Evolutionary conservation across 2,113 vertebrate species (phyloP).

Genomic region (Myrmecobius fasciatus): DNA sequence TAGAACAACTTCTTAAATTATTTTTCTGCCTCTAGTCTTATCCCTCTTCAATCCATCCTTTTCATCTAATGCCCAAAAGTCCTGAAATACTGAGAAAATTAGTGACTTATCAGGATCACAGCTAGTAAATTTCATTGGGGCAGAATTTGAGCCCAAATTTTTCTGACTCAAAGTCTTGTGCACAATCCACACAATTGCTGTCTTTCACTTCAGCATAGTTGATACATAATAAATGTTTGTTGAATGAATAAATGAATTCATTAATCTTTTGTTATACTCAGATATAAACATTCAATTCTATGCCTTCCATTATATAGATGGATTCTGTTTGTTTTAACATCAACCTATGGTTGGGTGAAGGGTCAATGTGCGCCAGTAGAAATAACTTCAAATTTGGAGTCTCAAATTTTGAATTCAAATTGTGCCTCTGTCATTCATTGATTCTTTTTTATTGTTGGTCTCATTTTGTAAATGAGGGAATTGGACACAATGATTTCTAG

Average conservation of each 20-base stretch:
- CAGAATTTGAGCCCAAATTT: neutral
- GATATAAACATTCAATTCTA: neutral
- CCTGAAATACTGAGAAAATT: neutral
- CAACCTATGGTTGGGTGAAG: neutral
- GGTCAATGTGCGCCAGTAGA: neutral
- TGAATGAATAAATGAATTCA: neutral
- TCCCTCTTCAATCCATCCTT: neutral
- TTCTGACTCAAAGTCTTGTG: neutral
- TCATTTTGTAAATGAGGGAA: neutral
- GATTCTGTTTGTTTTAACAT: neutral
- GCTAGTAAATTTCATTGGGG: neutral
- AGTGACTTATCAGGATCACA: neutral
- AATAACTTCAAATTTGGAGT: neutral
- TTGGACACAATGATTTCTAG: neutral
- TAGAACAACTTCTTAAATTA: neutral
- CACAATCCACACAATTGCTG: neutral
- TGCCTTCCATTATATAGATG: neutral
- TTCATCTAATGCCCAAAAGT: neutral
- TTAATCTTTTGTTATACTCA: neutral
- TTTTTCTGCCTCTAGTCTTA: neutral
- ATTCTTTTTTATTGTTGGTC: neutral
- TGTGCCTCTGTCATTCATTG: neutral
- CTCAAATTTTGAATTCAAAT: neutral
- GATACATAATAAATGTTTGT: neutral
- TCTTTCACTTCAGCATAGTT: neutral